Evolutionary conservation across 2,113 vertebrate species (phyloP).

Genomic region (Cisticola juncidis): DNA sequence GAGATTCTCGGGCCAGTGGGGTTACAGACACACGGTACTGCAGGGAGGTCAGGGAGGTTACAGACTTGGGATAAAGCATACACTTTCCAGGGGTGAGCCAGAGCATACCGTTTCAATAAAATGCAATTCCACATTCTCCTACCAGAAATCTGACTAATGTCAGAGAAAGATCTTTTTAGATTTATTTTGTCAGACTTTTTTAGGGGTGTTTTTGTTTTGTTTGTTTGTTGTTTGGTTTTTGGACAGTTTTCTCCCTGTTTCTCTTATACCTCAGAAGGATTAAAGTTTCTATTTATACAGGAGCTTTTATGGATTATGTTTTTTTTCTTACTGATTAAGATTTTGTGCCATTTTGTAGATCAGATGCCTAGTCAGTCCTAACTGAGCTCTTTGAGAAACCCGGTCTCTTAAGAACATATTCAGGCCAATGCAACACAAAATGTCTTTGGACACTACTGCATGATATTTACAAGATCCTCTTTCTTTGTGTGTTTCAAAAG

Average conservation of each 20-base stretch:
- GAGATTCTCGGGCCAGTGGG: too few relatives aligned
- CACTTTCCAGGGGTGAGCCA: too few relatives aligned
- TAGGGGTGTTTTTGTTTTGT: not conserved
- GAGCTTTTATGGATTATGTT: not conserved
- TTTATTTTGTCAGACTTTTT: not conserved
- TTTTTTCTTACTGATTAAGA: not conserved
- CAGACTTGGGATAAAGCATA: too few relatives aligned
- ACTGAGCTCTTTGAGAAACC: not conserved
- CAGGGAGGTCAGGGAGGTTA: too few relatives aligned
- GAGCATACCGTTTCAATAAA: too few relatives aligned
- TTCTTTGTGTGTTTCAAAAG: not conserved
- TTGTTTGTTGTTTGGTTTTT: not conserved
- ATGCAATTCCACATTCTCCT: too few relatives aligned
- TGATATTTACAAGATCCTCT: not conserved
- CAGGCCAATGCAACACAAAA: not conserved
- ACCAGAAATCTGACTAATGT: not conserved
- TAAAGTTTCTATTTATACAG: not conserved
- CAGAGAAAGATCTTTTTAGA: not conserved
- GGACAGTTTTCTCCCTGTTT: not conserved
- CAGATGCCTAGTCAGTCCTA: not conserved
- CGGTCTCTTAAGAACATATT: not conserved
- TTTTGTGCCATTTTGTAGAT: not conserved
- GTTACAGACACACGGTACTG: too few relatives aligned
- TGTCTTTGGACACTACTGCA: not conserved
- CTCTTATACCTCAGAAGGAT: slow-evolving; percentile 1